Evolutionary conservation across 2,888 invertebrate species (phyloP).

Genomic region (Epistrophe eligans): DNA sequence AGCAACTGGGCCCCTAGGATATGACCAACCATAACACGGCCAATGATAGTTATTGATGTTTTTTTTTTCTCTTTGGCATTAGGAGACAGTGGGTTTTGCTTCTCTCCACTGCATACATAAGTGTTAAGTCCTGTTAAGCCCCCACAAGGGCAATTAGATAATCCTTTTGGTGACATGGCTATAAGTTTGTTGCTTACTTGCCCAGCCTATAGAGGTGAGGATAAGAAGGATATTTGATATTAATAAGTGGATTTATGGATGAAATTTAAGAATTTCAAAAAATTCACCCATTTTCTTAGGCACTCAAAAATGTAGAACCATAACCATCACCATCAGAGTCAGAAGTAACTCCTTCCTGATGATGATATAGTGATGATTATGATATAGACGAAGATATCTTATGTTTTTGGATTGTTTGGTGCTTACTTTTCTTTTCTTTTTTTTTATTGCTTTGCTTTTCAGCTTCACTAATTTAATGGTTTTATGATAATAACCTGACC

Average conservation of each 20-base stretch:
- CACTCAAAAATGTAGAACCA: constrained; percentile 41
- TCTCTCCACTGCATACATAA: not conserved
- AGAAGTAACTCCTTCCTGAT: constrained; percentile 19
- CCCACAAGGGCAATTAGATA: constrained; percentile 67
- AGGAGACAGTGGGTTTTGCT: constrained; percentile 10
- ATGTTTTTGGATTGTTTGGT: constrained; percentile 4
- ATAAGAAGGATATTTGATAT: constrained; percentile 62
- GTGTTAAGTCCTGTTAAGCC: constrained; percentile 39
- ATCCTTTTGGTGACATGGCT: constrained; percentile 54
- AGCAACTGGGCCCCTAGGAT: constrained; percentile 51
- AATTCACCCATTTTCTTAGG: constrained; percentile 33
- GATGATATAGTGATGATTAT: not conserved
- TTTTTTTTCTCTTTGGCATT: constrained; percentile 36
- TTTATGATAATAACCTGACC: constrained; percentile 61
- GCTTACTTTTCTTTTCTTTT: constrained; percentile 5
- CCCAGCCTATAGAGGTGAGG: constrained; percentile 4
- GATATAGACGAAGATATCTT: not conserved
- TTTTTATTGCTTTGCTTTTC: constrained; percentile 18
- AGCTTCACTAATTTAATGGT: constrained; percentile 46
- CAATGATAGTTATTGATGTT: constrained; percentile 67
- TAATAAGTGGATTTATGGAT: constrained; percentile 58
- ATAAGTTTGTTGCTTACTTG: not conserved
- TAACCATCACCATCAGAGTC: not conserved
- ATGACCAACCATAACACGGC: constrained; percentile 44
- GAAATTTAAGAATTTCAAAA: constrained; percentile 32